These are phyloP conservation scores for Phengaris arion DNA, from an alignment of 2,888 invertebrate species.

Conservation along the genomic window DNA sequence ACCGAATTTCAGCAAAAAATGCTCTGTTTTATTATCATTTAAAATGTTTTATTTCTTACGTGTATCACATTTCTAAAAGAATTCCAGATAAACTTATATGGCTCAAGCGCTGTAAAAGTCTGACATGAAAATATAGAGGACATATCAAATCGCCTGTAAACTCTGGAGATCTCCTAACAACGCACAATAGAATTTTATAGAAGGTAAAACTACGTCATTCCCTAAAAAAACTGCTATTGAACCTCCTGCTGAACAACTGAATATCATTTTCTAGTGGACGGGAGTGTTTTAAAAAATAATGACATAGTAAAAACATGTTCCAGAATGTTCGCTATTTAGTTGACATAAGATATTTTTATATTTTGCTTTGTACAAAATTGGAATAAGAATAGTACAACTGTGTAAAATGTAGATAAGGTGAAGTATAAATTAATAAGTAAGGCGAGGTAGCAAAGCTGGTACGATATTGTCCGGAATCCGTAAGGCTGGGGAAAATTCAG, in stretches of 20 bases:
- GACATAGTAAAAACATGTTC: conserved; percentile 10
- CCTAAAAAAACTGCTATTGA: conserved; percentile 22
- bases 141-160: conserved; percentile 39
- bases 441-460: too few relatives aligned
- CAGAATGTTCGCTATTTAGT: conserved; percentile 20
- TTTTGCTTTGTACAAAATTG: too few relatives aligned
- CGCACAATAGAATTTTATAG: conserved; percentile 41
- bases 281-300: conserved; percentile 21
- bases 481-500: too few relatives aligned
- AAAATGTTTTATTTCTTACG: conserved; percentile 11
- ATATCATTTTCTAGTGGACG: conserved; percentile 22
- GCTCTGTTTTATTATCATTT: conserved; percentile 8
- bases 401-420: too few relatives aligned
- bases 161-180: conserved; percentile 38
- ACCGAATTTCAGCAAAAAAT: background rate
- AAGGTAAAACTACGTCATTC: conserved; percentile 38
- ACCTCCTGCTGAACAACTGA: conserved; percentile 15
- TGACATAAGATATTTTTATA: background rate
- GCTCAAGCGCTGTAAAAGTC: conserved; percentile 37
- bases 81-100: conserved; percentile 16
- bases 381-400: background rate
- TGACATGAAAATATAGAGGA: conserved; percentile 38
- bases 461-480: too few relatives aligned
- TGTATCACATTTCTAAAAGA: conserved; percentile 12
- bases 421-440: too few relatives aligned